Evolutionary conservation across 2,113 vertebrate species (phyloP).

Genomic region (Todiramphus saurophagus): DNA sequence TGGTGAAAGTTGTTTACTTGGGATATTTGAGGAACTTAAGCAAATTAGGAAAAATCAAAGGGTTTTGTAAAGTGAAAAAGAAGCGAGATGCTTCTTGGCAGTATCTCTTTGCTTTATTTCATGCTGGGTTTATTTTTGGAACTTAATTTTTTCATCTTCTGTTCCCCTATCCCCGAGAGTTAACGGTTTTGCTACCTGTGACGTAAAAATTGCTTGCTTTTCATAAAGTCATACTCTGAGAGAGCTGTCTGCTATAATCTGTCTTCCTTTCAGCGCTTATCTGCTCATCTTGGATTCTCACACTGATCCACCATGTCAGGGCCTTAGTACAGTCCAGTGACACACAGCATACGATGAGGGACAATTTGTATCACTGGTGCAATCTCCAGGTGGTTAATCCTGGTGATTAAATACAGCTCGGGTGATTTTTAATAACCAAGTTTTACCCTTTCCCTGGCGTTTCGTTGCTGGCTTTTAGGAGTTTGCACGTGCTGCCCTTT

Average conservation of each 20-base stretch:
- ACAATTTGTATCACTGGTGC: neutral
- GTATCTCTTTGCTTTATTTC: neutral
- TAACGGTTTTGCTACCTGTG: neutral
- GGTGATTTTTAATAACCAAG: neutral
- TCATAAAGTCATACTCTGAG: neutral
- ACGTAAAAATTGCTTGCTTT: neutral
- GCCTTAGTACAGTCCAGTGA: neutral
- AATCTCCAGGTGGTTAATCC: neutral
- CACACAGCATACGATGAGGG: neutral
- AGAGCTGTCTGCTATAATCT: neutral
- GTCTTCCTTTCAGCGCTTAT: neutral
- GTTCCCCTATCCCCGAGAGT: neutral
- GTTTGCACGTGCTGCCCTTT: slow-evolving; percentile 31
- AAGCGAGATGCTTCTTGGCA: neutral
- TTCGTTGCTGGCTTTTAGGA: neutral
- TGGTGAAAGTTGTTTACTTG: neutral
- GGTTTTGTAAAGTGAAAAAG: neutral
- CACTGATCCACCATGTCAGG: neutral
- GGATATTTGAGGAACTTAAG: neutral
- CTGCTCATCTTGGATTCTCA: neutral
- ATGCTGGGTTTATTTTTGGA: slow-evolving; percentile 1
- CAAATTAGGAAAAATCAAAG: neutral
- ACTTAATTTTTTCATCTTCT: neutral
- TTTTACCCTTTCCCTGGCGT: neutral
- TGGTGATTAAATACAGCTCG: neutral